phyloP scores from a whole-genome alignment of 1,140 invertebrate genomes.

The Samia ricini region DNA sequence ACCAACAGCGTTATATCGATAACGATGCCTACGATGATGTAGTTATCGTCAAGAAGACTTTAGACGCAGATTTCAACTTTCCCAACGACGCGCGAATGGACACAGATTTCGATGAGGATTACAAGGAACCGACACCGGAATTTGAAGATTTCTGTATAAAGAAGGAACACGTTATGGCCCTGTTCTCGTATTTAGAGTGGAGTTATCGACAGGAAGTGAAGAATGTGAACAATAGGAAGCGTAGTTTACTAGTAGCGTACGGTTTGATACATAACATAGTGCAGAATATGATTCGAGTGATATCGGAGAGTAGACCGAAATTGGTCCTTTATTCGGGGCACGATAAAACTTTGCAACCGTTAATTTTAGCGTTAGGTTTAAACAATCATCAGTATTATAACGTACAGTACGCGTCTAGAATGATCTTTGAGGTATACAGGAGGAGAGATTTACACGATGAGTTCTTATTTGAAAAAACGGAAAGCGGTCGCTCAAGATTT shows the following conservation, averaged over 20 bases:
- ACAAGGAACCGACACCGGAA: constrained; percentile 63
- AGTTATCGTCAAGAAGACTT: constrained; percentile 73
- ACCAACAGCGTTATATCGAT: constrained; percentile 73
- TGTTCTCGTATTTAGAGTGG: constrained; percentile 88
- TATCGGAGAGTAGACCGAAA: constrained; percentile 87
- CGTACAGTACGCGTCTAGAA: constrained; percentile 88
- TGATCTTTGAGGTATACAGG: constrained; percentile 91
- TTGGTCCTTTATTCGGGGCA: constrained; percentile 94
- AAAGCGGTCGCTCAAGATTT: constrained; percentile 81
- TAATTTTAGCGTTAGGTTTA: constrained; percentile 88
- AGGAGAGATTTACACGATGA: constrained; percentile 72
- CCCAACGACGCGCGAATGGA: constrained; percentile 67
- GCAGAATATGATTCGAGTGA: constrained; percentile 86
- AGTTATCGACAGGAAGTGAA: constrained; percentile 82
- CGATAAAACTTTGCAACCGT: constrained; percentile 91
- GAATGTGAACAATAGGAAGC: constrained; percentile 81
- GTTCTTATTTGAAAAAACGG: constrained; percentile 76
- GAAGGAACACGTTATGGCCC: constrained; percentile 83
- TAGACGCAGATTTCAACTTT: constrained; percentile 76
- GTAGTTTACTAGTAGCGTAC: constrained; percentile 85
- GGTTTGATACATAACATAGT: constrained; percentile 88
- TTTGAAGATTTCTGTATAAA: constrained; percentile 79
- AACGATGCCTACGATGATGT: constrained; percentile 74
- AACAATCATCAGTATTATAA: constrained; percentile 76
- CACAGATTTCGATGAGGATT: constrained; percentile 70